phyloP scores from a whole-genome alignment of 1,140 invertebrate species.

The Zophobas atratus region DNA sequence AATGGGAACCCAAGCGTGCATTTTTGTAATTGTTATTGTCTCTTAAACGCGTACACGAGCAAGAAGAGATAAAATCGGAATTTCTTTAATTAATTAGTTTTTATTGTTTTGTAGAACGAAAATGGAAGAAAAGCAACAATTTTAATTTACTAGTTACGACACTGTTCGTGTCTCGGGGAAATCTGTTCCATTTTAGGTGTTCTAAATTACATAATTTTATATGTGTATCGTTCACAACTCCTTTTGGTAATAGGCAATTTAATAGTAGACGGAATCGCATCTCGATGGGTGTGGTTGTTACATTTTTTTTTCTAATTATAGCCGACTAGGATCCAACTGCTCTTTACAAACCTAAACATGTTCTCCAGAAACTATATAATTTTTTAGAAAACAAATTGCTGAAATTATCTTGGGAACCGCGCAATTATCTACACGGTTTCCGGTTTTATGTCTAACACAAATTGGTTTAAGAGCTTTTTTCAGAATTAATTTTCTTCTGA shows the following conservation, averaged over 20 bases:
- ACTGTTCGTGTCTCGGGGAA: slow-evolving; percentile 3
- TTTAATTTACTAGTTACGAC: background rate
- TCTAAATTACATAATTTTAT: slow-evolving; percentile 10
- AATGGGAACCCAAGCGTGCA: background rate
- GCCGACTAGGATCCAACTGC: background rate
- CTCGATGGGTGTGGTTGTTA: slow-evolving; percentile 4
- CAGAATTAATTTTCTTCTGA: no score
- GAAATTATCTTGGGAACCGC: background rate
- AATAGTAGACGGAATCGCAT: slow-evolving; percentile 22
- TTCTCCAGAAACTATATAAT: background rate
- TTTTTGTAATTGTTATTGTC: slow-evolving; percentile 19
- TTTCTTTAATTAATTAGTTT: slow-evolving; percentile 14
- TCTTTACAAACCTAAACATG: background rate
- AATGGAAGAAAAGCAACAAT: background rate
- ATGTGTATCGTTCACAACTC: background rate
- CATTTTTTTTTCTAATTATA: slow-evolving; percentile 22
- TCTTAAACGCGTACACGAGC: slow-evolving; percentile 14
- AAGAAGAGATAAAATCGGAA: slow-evolving; percentile 1
- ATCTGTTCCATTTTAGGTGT: slow-evolving; percentile 14
- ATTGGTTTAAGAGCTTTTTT: no score
- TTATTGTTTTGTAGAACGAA: background rate
- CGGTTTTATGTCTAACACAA: background rate
- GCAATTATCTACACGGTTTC: background rate
- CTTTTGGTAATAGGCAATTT: slow-evolving; percentile 27
- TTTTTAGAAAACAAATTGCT: background rate